phyloP scores from a whole-genome alignment of 2,888 invertebrate species.

The Crematogaster levior region DNA sequence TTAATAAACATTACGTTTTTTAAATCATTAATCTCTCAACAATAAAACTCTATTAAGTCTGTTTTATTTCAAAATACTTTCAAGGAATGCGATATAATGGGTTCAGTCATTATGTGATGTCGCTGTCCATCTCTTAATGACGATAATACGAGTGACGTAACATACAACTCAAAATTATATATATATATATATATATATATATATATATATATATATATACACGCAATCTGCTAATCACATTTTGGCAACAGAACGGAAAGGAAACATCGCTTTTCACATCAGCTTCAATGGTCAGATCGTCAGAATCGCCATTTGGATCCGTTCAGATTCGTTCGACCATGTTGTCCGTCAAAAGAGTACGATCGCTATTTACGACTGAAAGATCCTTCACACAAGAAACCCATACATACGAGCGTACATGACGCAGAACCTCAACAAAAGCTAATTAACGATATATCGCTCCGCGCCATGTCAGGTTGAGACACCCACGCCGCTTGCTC shows the following conservation, averaged over 20 bases:
- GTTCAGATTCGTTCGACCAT: not conserved
- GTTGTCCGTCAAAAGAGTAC: slow-evolving; percentile 44
- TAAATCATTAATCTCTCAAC: not conserved
- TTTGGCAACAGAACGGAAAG: slow-evolving; percentile 14
- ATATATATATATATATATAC: not conserved
- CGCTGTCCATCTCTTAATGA: not conserved
- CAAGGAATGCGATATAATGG: not conserved
- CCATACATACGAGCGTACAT: slow-evolving; percentile 20
- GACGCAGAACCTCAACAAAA: slow-evolving; percentile 55
- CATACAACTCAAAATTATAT: not conserved
- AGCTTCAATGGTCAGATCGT: slow-evolving; percentile 21
- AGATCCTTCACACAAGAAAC: not conserved
- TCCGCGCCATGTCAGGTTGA: slow-evolving; percentile 57
- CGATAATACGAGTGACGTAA: slow-evolving; percentile 6
- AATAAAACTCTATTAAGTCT: not conserved
- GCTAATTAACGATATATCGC: slow-evolving; percentile 71
- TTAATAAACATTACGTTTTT: not conserved
- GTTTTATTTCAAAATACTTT: not conserved
- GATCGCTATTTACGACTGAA: slow-evolving; percentile 44
- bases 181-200: not conserved
- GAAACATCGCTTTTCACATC: slow-evolving; percentile 34
- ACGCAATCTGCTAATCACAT: slow-evolving; percentile 19
- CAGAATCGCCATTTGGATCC: not conserved
- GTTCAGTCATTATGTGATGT: not conserved
- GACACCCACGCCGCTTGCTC: slow-evolving; percentile 55